A percentile compares a stretch with the other conserved stretches of the same genome.
phyloP scores from a whole-genome alignment of 2,113 vertebrate genomes.

The Vanacampus margaritifer region DNA sequence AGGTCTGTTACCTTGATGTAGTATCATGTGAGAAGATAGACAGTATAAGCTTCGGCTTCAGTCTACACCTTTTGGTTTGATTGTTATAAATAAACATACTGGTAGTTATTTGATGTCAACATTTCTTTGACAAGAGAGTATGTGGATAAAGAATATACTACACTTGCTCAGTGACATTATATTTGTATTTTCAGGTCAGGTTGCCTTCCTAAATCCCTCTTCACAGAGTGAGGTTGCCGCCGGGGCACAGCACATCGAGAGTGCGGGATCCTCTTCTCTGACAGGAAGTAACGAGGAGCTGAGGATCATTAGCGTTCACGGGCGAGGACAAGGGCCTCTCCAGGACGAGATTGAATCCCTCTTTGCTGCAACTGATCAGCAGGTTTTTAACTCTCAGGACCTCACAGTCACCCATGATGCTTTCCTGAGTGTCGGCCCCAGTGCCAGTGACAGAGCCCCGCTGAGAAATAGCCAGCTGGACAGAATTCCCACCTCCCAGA shows the following conservation, averaged over 20 bases:
- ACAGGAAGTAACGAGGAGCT: conserved; percentile 24
- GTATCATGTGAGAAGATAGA: too few species aligned
- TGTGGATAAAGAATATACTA: neutral
- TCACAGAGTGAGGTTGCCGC: conserved; percentile 10
- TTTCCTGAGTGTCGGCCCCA: conserved; percentile 21
- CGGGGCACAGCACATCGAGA: conserved; percentile 18
- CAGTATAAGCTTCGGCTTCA: too few species aligned
- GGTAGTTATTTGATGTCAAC: neutral
- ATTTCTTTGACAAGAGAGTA: too few species aligned
- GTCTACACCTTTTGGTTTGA: too few species aligned
- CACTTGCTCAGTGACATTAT: neutral
- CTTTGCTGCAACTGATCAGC: conserved; percentile 50
- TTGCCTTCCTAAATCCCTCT: conserved; percentile 22
- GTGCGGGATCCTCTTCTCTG: conserved; percentile 22
- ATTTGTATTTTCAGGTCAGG: conserved; percentile 29
- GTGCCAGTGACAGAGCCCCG: conserved; percentile 17
- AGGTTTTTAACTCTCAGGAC: conserved; percentile 53
- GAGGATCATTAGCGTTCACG: conserved; percentile 55
- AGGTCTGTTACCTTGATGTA: too few species aligned
- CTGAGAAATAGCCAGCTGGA: conserved; percentile 38
- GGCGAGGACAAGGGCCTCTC: conserved; percentile 46
- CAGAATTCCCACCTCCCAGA: conserved; percentile 30
- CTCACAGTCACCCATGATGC: conserved; percentile 29
- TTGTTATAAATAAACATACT: too few species aligned
- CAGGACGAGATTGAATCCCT: conserved; percentile 41